Evolutionary conservation across 1,140 invertebrate species (phyloP).

Genomic region (Brachionus sp.): DNA sequence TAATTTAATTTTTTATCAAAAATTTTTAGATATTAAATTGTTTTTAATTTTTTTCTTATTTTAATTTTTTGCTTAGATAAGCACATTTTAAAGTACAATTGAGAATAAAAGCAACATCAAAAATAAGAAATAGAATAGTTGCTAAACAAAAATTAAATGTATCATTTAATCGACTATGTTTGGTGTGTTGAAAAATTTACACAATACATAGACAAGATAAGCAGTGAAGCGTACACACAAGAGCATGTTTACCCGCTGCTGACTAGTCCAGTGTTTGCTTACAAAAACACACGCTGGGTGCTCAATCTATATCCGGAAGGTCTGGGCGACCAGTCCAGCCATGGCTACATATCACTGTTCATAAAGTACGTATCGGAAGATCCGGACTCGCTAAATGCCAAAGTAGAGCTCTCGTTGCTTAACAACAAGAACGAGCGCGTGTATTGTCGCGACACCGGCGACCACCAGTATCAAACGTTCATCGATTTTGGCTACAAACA

Average conservation of each 20-base stretch:
- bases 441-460: constrained; percentile 43
- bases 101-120: not conserved
- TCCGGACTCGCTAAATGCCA: constrained; percentile 31
- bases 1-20: too few relatives aligned
- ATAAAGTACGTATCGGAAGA: constrained; percentile 43
- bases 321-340: constrained; percentile 30
- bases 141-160: constrained; percentile 11
- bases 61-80: not conserved
- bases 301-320: constrained; percentile 44
- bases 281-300: constrained; percentile 43
- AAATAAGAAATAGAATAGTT: not conserved
- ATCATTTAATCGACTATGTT: constrained; percentile 46
- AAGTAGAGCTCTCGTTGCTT: constrained; percentile 19
- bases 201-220: constrained; percentile 24
- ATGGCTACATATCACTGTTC: constrained; percentile 38
- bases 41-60: too few relatives aligned
- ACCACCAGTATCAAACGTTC: constrained; percentile 44
- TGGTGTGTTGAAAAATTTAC: constrained; percentile 45
- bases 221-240: too few relatives aligned
- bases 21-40: too few relatives aligned
- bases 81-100: not conserved
- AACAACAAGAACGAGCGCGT: constrained; percentile 44
- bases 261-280: constrained; percentile 27
- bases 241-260: constrained; percentile 25
- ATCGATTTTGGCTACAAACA: constrained; percentile 45